phyloP scores from a whole-genome alignment of 2,888 invertebrate species.

The Notodonta ziczac region DNA sequence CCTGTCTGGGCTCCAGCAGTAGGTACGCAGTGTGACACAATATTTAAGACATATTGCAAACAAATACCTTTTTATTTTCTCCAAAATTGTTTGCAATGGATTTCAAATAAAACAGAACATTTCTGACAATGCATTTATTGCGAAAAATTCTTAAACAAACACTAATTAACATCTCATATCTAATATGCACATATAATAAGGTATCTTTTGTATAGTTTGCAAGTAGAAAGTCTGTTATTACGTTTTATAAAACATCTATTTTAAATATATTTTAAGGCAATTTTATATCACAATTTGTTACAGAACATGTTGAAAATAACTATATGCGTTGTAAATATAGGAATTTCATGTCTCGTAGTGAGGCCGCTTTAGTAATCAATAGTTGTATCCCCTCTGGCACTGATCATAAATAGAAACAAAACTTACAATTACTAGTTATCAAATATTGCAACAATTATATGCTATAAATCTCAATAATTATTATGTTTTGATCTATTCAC shows the following conservation, averaged over 20 bases:
- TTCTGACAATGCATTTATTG: slow-evolving; percentile 53
- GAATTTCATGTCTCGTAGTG: slow-evolving; percentile 28
- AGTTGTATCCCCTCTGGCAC: slow-evolving; percentile 45
- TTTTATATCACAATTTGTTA: slow-evolving; percentile 70
- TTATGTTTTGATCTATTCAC: slow-evolving; percentile 49
- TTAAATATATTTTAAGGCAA: slow-evolving; percentile 60
- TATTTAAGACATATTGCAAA: background rate
- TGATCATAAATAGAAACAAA: slow-evolving; percentile 49
- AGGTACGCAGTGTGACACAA: slow-evolving; percentile 33
- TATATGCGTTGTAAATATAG: slow-evolving; percentile 34
- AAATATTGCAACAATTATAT: slow-evolving; percentile 63
- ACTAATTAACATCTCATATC: slow-evolving; percentile 61
- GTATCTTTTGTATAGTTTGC: slow-evolving; percentile 49
- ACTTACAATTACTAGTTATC: slow-evolving; percentile 48
- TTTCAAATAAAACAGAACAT: slow-evolving; percentile 25
- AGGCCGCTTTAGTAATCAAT: slow-evolving; percentile 38
- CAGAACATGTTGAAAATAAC: slow-evolving; percentile 35
- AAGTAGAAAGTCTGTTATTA: slow-evolving; percentile 22
- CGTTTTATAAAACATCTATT: slow-evolving; percentile 24
- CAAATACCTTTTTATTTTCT: no score
- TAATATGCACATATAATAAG: slow-evolving; percentile 56
- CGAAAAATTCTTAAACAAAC: slow-evolving; percentile 57
- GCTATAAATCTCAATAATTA: slow-evolving; percentile 67
- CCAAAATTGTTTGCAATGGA: background rate
- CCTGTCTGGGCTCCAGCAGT: slow-evolving; percentile 8